Percentiles rank a stretch among this genome's conserved stretches.
phyloP scores from a whole-genome alignment of 2,113 vertebrate genomes.

The Phyllostomus hastatus region DNA sequence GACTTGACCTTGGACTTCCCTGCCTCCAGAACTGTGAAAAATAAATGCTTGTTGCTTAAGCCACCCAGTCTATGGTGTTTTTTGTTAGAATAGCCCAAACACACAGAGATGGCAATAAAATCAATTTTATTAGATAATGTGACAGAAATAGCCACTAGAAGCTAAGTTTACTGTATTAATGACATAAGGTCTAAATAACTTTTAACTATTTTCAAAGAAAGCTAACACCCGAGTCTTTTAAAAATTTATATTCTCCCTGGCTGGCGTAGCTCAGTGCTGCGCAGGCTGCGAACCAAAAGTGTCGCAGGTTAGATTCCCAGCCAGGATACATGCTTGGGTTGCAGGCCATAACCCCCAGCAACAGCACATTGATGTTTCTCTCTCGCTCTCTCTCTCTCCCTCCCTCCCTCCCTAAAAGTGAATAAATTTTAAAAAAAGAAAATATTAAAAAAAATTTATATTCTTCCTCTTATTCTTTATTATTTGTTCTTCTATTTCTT shows the following conservation, averaged over 20 bases:
- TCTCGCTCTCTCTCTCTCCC: too few species aligned
- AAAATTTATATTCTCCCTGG: background rate
- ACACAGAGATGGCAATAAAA: background rate
- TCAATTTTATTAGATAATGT: background rate
- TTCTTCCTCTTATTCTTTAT: background rate
- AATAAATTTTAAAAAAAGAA: too few species aligned
- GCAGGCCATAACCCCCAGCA: too few species aligned
- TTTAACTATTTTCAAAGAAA: background rate
- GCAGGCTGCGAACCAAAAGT: too few species aligned
- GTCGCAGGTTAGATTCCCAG: too few species aligned
- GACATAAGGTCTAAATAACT: background rate
- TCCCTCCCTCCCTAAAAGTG: too few species aligned
- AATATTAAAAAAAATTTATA: background rate
- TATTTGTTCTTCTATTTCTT: background rate
- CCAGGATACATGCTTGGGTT: too few species aligned
- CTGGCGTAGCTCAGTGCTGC: too few species aligned
- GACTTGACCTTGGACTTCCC: background rate
- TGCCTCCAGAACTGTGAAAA: background rate
- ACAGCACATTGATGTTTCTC: too few species aligned
- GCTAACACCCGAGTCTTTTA: background rate
- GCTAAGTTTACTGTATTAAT: background rate
- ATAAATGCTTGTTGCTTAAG: background rate
- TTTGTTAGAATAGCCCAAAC: background rate
- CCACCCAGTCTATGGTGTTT: background rate
- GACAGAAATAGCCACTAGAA: background rate